Conservation (phyloP, 2,797 vertebrate species). For the Ctenopoma kingsleyae region DNA sequence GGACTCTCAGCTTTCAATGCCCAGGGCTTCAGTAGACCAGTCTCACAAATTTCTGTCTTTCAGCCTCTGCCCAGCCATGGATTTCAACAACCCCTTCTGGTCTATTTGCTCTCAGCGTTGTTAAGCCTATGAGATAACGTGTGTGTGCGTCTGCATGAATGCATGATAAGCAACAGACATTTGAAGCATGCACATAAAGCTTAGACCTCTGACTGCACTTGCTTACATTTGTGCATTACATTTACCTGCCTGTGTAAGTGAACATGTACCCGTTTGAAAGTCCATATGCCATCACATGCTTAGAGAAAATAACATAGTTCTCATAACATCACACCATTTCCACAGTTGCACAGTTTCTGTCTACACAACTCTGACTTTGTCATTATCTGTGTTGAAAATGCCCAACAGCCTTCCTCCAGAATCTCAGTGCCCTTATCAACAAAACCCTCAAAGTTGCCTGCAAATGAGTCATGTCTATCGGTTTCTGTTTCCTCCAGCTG, state of each 20-base stretch:
- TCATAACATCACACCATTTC: background rate
- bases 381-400: background rate
- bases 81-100: conserved; percentile 34
- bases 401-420: background rate
- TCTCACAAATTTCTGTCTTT: conserved; percentile 41
- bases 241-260: background rate
- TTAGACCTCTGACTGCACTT: conserved; percentile 11
- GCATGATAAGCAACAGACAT: conserved; percentile 41
- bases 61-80: conserved; percentile 31
- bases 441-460: background rate
- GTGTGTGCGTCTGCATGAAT: conserved; percentile 38
- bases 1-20: conserved; percentile 35
- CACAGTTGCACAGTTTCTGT: background rate
- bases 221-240: background rate
- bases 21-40: conserved; percentile 44
- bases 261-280: background rate
- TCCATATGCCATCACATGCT: background rate
- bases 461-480: background rate
- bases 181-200: conserved; percentile 39
- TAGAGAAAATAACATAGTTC: background rate
- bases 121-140: conserved; percentile 18
- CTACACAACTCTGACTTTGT: background rate
- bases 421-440: background rate
- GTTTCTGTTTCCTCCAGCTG: conserved; percentile 10
- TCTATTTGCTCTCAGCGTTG: conserved; percentile 37